Evolutionary conservation across 1,140 invertebrate species (phyloP), one percentile per base, ranked within the genome.

Genomic region (Thaumetopoea pityocampa): DNA sequence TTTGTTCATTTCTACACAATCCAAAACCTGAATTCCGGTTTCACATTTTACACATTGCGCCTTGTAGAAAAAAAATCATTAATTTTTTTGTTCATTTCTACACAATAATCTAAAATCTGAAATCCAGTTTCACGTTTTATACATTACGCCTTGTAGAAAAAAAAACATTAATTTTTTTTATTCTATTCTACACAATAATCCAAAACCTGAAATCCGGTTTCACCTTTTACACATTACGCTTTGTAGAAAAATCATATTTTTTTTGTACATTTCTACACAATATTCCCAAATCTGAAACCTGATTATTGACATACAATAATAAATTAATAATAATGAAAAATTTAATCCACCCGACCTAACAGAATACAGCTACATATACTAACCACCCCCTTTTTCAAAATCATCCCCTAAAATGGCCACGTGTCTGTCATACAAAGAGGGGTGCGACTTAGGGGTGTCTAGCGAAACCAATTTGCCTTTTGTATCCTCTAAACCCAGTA

Each of bases 381-480:
- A 32, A 32, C 23, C 19, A 23, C 17, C 37, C 46, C 36, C 29
- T 27, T 9, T 16, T 41, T 33, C 18, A 50, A 50, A 53, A 41
- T 67, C 51, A 59, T 64, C 63, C 71, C 54, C 52, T 51, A 48
- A 58, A 62, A 49, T 47, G 54, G 56, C 51, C 71, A 72, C 71
- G 71, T 66, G 71, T 67, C 68, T 58, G 40, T 55, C 49, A 63
- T 60, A 50, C 51, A 47, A 36, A 50, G 26, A 11, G 49, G 51
- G 58, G 51, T 56, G 62, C 57, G 55, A 63, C 59, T 61, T 38
- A 55, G 59, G 70, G 67, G 59, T 56, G 58, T 46, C 45, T 41
- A 20, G 41, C 49, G 51, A 44, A 54, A 60, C 54, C 51, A 64
- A 65, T 63, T 62, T 61, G 51, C 52, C 51, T 46, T 55, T 61